Conservation (phyloP, 2,113 vertebrate genomes). For the Paracanthobrama guichenoti region DNA sequence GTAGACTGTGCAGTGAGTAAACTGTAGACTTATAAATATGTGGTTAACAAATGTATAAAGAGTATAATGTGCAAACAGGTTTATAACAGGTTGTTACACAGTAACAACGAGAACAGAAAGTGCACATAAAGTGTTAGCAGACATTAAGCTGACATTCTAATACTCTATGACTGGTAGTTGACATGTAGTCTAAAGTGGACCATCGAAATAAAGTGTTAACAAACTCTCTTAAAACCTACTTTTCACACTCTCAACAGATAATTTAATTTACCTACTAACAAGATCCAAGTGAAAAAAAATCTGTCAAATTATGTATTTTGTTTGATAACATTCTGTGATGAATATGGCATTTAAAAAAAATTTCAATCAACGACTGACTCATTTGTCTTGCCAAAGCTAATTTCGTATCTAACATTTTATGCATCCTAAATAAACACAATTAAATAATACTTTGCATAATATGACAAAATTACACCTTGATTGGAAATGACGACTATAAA, state of each 20-base stretch:
- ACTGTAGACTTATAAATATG: too few species aligned
- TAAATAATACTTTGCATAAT: constrained; percentile 6
- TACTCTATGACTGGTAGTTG: too few species aligned
- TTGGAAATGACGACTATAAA: background rate
- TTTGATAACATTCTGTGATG: constrained; percentile 1
- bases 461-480: constrained; percentile 10
- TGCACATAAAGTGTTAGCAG: too few species aligned
- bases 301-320: background rate
- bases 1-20: too few species aligned
- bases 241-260: background rate
- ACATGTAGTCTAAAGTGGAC: too few species aligned
- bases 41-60: too few species aligned
- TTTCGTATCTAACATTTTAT: background rate
- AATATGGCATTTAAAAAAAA: background rate
- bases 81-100: too few species aligned
- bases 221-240: background rate
- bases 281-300: background rate
- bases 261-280: background rate
- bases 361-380: background rate
- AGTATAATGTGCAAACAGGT: too few species aligned
- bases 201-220: too few species aligned
- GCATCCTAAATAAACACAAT: constrained; percentile 1
- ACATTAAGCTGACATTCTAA: too few species aligned
- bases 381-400: background rate
- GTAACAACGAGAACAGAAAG: too few species aligned